phyloP scores from a whole-genome alignment of 2,113 vertebrate genomes.

The Macrotis lagotis region DNA sequence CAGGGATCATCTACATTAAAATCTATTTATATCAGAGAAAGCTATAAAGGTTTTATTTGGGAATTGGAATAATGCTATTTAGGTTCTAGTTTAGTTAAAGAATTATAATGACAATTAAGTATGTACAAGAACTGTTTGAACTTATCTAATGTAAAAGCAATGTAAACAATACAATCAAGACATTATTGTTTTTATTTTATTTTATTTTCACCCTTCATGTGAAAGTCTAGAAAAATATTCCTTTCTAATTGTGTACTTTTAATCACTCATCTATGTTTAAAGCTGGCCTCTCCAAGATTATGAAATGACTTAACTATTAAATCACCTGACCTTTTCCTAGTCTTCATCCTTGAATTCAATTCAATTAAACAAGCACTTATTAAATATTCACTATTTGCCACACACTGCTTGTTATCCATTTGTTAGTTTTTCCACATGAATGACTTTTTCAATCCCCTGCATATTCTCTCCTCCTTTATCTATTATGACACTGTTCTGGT shows the following conservation, averaged over 20 bases:
- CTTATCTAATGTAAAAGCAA: constrained; percentile 6
- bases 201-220: neutral
- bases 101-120: constrained; percentile 35
- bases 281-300: neutral
- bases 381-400: neutral
- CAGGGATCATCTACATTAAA: neutral
- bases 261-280: constrained; percentile 20
- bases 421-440: neutral
- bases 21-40: neutral
- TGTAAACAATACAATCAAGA: constrained; percentile 24
- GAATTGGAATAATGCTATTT: constrained; percentile 21
- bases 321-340: neutral
- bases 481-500: neutral
- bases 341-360: neutral
- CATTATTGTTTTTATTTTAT: neutral
- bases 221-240: constrained; percentile 31
- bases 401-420: neutral
- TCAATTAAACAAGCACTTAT: neutral
- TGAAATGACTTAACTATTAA: neutral
- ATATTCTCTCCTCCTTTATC: neutral
- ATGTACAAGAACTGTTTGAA: neutral
- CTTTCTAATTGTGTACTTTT: neutral
- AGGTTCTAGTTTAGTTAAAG: constrained; percentile 42
- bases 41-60: constrained; percentile 35
- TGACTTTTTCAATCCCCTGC: neutral